Conservation (phyloP, 2,797 vertebrate species). For the Bufotes viridis region DNA sequence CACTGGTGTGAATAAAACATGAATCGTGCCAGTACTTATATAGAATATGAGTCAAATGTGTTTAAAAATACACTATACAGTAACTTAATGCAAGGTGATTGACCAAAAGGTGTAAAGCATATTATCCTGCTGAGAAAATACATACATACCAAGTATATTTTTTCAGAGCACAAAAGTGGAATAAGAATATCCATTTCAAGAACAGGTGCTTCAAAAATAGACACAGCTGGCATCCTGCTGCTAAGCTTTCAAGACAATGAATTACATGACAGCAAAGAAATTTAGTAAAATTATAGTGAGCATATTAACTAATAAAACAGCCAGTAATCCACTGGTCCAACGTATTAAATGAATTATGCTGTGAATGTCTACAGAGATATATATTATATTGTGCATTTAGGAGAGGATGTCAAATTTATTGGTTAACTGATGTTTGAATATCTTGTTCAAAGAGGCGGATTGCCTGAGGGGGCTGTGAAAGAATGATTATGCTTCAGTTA, state of each 20-base stretch:
- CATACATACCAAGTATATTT: neutral
- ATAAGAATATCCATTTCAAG: conserved; percentile 26
- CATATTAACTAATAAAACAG: conserved; percentile 47
- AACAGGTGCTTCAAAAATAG: conserved; percentile 56
- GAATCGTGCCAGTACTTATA: no score
- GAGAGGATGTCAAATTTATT: conserved; percentile 23
- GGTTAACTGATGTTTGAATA: conserved; percentile 40
- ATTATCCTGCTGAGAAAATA: neutral
- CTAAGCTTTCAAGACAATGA: conserved; percentile 53
- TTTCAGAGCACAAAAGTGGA: conserved; percentile 4
- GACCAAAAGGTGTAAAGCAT: neutral
- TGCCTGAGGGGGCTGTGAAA: conserved; percentile 34
- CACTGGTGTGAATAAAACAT: no score
- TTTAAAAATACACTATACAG: neutral
- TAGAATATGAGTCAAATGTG: neutral
- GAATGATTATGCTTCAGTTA: conserved; percentile 10
- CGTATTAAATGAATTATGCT: conserved; percentile 45
- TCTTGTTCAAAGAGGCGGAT: conserved; percentile 22
- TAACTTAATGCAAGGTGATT: neutral
- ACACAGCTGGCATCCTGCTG: conserved; percentile 45
- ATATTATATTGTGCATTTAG: conserved; percentile 28
- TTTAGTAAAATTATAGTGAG: conserved; percentile 43
- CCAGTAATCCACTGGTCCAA: conserved; percentile 40
- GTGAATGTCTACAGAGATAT: conserved; percentile 38
- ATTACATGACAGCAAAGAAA: conserved; percentile 51